A percentile compares a stretch with the other conserved stretches of the same genome.
Conservation (phyloP, 2,888 invertebrate genomes). For the Diplolepis rosae region DNA sequence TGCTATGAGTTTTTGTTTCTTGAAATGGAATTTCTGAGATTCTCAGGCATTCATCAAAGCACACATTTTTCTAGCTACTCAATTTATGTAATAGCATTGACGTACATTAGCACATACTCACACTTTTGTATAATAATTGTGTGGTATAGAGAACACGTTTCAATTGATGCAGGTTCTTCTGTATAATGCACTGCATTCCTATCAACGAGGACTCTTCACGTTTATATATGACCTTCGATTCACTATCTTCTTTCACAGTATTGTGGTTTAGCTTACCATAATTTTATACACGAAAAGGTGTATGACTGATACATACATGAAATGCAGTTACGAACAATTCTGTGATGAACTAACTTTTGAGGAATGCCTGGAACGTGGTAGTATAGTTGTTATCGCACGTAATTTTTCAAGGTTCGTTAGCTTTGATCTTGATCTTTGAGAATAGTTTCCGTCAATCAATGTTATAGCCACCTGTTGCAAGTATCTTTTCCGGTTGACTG, state of each 20-base stretch:
- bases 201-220: not conserved
- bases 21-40: constrained; percentile 25
- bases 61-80: not conserved
- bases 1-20: not conserved
- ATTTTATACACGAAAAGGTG: not conserved
- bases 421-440: constrained; percentile 28
- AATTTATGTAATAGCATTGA: constrained; percentile 21
- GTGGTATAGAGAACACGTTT: not conserved
- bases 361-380: constrained; percentile 1
- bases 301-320: not conserved
- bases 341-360: not conserved
- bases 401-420: constrained; percentile 13
- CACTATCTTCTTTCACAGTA: not conserved
- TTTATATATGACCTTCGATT: not conserved
- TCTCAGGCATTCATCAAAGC: constrained; percentile 1
- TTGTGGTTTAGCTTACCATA: not conserved
- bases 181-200: constrained; percentile 1
- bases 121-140: not conserved
- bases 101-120: not conserved
- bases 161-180: not conserved
- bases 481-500: constrained; percentile 5
- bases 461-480: constrained; percentile 3
- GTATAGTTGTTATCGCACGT: constrained; percentile 19
- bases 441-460: constrained; percentile 14
- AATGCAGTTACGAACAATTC: not conserved